Conservation (phyloP, 2,888 invertebrate genomes). For the Microctonus brassicae region DNA sequence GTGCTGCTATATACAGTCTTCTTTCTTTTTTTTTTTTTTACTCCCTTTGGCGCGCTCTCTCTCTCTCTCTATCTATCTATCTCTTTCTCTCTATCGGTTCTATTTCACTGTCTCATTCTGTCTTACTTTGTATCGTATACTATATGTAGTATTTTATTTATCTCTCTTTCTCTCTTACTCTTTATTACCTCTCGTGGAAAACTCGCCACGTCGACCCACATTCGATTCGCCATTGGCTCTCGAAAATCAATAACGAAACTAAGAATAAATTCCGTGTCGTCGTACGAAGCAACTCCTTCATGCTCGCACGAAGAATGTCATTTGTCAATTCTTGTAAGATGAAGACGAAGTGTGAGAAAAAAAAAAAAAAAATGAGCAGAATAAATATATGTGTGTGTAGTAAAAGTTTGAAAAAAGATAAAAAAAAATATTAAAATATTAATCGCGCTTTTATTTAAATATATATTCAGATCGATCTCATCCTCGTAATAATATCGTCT, state of each 20-base stretch:
- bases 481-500: slow-evolving; percentile 33
- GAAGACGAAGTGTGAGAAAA: not conserved
- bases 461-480: slow-evolving; percentile 38
- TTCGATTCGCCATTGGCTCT: slow-evolving; percentile 41
- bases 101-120: not conserved
- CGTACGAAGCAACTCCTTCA: slow-evolving; percentile 35
- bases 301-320: slow-evolving; percentile 32
- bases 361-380: not conserved
- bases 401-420: not conserved
- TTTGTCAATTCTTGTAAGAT: slow-evolving; percentile 1
- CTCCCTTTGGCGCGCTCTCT: not conserved
- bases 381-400: slow-evolving; percentile 5
- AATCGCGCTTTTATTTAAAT: slow-evolving; percentile 16
- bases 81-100: not conserved
- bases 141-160: not conserved
- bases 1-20: too few species aligned
- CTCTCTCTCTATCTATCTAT: not conserved
- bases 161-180: not conserved
- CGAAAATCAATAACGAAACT: slow-evolving; percentile 41
- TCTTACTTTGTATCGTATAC: not conserved
- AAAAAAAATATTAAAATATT: too few species aligned
- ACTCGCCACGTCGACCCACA: slow-evolving; percentile 40
- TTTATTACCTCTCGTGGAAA: slow-evolving; percentile 31
- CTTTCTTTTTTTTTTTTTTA: slow-evolving; percentile 4
- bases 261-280: slow-evolving; percentile 42